Percentiles rank a stretch among this genome's conserved stretches.
These are phyloP conservation scores for Blomia tropicalis DNA, from an alignment of 2,888 invertebrate species.

Conservation along the genomic window DNA sequence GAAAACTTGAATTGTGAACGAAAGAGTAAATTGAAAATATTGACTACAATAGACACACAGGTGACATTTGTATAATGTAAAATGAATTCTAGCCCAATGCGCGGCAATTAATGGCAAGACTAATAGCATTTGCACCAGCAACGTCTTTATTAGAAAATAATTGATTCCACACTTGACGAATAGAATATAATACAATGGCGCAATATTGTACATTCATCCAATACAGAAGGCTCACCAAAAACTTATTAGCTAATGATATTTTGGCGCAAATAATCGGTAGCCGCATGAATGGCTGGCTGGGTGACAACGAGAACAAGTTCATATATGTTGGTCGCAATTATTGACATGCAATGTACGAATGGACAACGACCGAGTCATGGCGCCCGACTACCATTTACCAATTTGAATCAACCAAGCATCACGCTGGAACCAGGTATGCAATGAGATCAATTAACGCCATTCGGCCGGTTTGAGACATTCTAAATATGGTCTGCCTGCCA, in stretches of 20 bases:
- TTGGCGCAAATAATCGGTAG: constrained; percentile 4
- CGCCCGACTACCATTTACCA: not conserved
- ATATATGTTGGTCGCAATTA: constrained; percentile 1
- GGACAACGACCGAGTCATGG: not conserved
- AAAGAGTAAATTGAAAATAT: no score
- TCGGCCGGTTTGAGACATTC: no score
- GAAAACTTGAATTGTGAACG: no score
- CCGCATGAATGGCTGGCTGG: constrained; percentile 7
- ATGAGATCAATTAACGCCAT: constrained; percentile 4
- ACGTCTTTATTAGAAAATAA: constrained; percentile 15
- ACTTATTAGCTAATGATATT: constrained; percentile 8
- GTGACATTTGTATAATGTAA: no score
- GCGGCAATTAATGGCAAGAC: no score
- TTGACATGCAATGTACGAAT: constrained; percentile 3
- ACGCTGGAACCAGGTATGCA: not conserved
- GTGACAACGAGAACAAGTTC: not conserved
- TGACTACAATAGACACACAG: no score
- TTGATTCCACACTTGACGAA: constrained; percentile 7
- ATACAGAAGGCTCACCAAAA: no score
- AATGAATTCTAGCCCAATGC: no score
- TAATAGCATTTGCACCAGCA: no score
- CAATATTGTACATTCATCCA: not conserved
- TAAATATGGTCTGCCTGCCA: no score
- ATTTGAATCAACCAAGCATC: constrained; percentile 6
- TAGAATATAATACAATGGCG: no score